phyloP scores from a whole-genome alignment of 2,113 vertebrate genomes.

The Atlantisia rogersi region DNA sequence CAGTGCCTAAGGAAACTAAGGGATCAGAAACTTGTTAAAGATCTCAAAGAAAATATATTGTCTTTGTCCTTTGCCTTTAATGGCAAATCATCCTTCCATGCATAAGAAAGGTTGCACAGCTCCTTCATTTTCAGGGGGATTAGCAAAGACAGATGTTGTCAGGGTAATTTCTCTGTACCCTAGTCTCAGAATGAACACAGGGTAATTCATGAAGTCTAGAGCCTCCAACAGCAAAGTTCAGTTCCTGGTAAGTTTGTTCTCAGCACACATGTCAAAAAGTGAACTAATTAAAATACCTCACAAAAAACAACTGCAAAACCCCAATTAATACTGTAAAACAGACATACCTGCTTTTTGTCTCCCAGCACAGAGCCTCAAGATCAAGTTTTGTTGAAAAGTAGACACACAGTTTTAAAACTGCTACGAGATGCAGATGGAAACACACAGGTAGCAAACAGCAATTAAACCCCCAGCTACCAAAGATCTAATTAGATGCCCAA shows the following conservation, averaged over 20 bases:
- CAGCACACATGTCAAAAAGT: background rate
- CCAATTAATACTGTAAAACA: background rate
- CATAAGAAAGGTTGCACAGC: background rate
- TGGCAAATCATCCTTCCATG: background rate
- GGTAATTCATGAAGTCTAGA: background rate
- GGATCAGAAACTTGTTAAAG: background rate
- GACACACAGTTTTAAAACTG: background rate
- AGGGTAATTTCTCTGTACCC: background rate
- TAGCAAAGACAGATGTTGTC: background rate
- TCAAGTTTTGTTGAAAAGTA: background rate
- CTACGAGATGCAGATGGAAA: background rate
- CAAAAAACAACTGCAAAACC: rapidly evolving
- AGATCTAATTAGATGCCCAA: background rate
- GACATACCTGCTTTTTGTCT: background rate
- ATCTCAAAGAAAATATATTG: background rate
- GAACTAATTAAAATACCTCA: background rate
- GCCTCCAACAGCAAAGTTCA: background rate
- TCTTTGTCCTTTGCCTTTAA: background rate
- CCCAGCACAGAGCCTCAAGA: background rate
- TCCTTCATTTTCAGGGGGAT: background rate
- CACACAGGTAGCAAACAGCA: background rate
- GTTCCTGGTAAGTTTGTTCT: background rate
- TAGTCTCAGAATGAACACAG: background rate
- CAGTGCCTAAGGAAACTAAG: background rate
- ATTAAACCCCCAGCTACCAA: background rate